Conservation (phyloP, 2,113 vertebrate species). For the Melospiza georgiana region DNA sequence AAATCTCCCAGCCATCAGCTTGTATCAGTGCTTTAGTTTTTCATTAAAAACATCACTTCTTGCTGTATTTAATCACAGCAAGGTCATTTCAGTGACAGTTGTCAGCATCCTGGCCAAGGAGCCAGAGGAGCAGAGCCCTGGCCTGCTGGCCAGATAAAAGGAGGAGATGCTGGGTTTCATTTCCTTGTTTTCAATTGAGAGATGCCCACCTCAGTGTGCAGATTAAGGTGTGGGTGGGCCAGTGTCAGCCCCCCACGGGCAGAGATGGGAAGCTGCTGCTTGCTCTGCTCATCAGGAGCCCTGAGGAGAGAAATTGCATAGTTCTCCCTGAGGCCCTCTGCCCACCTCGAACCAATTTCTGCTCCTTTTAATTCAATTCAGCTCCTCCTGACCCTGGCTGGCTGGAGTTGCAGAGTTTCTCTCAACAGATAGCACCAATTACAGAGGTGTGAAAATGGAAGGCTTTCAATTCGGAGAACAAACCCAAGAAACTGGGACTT, state of each 20-base stretch:
- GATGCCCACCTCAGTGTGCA: not conserved
- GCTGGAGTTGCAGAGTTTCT: slow-evolving; percentile 73
- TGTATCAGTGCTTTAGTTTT: not conserved
- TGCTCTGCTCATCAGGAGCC: slow-evolving; percentile 26
- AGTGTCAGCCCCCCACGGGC: not conserved
- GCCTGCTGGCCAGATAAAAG: slow-evolving; percentile 55
- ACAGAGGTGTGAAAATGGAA: slow-evolving; percentile 79
- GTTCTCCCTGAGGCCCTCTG: slow-evolving; percentile 40
- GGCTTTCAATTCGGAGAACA: slow-evolving; percentile 67
- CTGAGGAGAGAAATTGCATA: slow-evolving; percentile 57
- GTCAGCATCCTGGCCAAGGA: slow-evolving; percentile 3
- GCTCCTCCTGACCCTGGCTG: slow-evolving; percentile 71
- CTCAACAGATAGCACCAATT: slow-evolving; percentile 80
- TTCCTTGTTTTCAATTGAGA: slow-evolving; percentile 54
- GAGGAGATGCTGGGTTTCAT: slow-evolving; percentile 41
- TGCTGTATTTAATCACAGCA: slow-evolving; percentile 52
- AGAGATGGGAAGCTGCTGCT: not conserved
- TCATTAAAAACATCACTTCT: slow-evolving; percentile 46
- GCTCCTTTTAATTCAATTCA: slow-evolving; percentile 77
- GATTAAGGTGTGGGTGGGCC: slow-evolving; percentile 11
- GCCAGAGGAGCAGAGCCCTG: not conserved
- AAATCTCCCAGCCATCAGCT: slow-evolving; percentile 13
- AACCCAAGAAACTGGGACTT: slow-evolving; percentile 56
- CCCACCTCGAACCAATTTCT: slow-evolving; percentile 71
- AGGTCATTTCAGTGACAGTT: slow-evolving; percentile 53